Conservation (phyloP, 2,888 invertebrate genomes). For the Automeris io region DNA sequence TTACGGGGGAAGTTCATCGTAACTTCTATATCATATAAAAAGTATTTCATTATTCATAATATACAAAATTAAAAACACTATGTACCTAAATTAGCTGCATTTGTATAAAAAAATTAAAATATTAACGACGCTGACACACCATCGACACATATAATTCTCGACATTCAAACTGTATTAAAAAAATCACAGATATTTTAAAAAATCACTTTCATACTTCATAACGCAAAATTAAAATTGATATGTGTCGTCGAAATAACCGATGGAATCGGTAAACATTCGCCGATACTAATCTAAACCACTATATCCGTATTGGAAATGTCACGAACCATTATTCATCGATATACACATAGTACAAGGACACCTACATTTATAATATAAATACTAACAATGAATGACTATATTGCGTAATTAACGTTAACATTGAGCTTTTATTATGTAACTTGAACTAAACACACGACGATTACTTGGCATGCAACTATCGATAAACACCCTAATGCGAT, state of each 20-base stretch:
- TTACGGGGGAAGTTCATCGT: constrained; percentile 16
- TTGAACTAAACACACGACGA: constrained; percentile 26
- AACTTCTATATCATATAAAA: constrained; percentile 23
- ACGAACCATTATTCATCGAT: constrained; percentile 66
- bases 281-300: constrained; percentile 15
- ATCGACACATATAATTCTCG: constrained; percentile 33
- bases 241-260: constrained; percentile 37
- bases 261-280: constrained; percentile 18
- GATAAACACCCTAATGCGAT: not conserved
- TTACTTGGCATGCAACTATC: constrained; percentile 16
- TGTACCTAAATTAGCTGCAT: constrained; percentile 36
- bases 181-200: constrained; percentile 56
- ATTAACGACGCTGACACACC: constrained; percentile 26
- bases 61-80: constrained; percentile 36
- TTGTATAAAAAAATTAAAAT: constrained; percentile 37
- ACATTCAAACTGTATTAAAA: no score
- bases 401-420: constrained; percentile 24
- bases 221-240: constrained; percentile 52
- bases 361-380: constrained; percentile 37
- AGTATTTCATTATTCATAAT: constrained; percentile 21
- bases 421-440: constrained; percentile 58
- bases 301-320: constrained; percentile 55
- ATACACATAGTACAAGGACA: constrained; percentile 57
- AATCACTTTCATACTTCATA: constrained; percentile 34
- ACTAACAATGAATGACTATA: constrained; percentile 54